Percentiles rank a stretch among this genome's conserved stretches.
These are phyloP conservation scores for Sphyrna mokarran DNA, from an alignment of 2,113 vertebrate species.

Conservation along the genomic window DNA sequence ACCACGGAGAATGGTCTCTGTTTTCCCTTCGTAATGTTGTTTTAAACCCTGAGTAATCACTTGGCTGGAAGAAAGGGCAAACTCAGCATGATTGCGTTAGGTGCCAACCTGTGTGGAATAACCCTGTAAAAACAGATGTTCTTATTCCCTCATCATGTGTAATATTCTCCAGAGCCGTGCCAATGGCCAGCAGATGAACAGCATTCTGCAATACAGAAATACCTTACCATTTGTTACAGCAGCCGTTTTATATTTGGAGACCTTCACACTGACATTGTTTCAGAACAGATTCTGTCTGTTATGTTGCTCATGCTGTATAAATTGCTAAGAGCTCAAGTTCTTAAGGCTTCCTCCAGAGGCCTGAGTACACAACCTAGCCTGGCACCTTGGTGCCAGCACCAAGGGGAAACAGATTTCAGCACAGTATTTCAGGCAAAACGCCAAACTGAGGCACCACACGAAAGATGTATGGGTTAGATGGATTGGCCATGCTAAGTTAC, in stretches of 20 bases:
- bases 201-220: neutral
- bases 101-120: neutral
- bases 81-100: neutral
- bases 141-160: neutral
- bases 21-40: neutral
- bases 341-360: neutral
- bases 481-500: too few relatives aligned
- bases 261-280: neutral
- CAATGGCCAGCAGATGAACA: neutral
- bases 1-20: neutral
- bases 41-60: constrained; percentile 27
- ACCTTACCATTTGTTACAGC: neutral
- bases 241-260: neutral
- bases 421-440: neutral
- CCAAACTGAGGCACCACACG: neutral
- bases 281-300: neutral
- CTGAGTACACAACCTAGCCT: neutral
- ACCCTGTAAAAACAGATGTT: constrained; percentile 15
- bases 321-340: neutral
- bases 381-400: neutral
- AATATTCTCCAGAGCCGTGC: neutral
- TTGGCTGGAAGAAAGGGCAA: neutral
- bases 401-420: neutral
- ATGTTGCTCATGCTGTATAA: neutral
- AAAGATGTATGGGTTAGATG: too few relatives aligned